phyloP scores from a whole-genome alignment of 2,113 vertebrate species.

The Corythornis cristatus region DNA sequence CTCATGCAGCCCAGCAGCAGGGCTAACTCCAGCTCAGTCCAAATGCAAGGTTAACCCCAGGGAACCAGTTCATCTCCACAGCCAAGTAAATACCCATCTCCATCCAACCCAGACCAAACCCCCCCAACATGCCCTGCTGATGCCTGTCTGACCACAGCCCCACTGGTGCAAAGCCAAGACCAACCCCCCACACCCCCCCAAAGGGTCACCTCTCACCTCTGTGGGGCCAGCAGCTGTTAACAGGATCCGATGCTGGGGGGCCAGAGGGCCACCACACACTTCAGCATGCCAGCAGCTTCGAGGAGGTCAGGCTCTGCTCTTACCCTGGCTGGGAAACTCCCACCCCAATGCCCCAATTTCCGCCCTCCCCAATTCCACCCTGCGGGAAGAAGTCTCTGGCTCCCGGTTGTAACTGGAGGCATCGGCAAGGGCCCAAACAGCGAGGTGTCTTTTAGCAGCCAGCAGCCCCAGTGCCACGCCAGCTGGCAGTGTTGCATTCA shows the following conservation, averaged over 20 bases:
- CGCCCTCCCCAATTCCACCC: neutral
- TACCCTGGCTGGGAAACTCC: neutral
- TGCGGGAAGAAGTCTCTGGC: constrained; percentile 16
- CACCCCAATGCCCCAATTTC: neutral
- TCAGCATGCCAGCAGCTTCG: neutral
- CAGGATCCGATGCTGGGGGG: neutral
- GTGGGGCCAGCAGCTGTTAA: neutral
- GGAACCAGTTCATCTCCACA: neutral
- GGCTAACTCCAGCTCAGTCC: neutral
- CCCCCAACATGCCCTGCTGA: rapidly evolving
- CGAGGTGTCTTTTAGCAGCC: constrained; percentile 59
- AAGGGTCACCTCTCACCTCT: neutral
- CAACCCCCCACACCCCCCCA: neutral
- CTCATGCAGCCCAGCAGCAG: too few species aligned
- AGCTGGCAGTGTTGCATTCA: neutral
- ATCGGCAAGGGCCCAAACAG: constrained; percentile 43
- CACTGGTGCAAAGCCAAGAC: neutral
- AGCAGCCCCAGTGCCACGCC: neutral
- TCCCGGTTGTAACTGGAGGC: constrained; percentile 19
- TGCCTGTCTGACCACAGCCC: neutral
- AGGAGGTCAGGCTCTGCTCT: neutral
- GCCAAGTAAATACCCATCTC: neutral
- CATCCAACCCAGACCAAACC: neutral
- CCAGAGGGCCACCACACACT: neutral
- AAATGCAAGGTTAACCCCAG: neutral